Evolutionary conservation across 2,888 invertebrate genomes (phyloP).

Genomic region (Athalia circularis): DNA sequence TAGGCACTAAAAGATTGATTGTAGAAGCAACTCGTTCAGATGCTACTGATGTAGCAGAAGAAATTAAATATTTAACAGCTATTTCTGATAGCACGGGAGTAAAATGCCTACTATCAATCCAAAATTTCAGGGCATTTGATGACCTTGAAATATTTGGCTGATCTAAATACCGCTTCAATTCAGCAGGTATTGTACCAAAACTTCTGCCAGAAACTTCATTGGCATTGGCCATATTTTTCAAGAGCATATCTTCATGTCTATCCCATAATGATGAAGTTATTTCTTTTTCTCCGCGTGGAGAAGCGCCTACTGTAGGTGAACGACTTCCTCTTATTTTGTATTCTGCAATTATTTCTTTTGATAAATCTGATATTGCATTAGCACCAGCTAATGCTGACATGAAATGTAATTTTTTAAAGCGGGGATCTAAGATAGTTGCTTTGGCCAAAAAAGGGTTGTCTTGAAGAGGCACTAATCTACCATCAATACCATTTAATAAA

Average conservation of each 20-base stretch:
- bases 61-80: slow-evolving; percentile 58
- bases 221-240: background rate
- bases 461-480: slow-evolving; percentile 49
- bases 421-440: slow-evolving; percentile 58
- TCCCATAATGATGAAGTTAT: slow-evolving; percentile 53
- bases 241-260: slow-evolving; percentile 54
- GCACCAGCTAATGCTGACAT: background rate
- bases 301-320: background rate
- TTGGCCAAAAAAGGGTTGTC: slow-evolving; percentile 50
- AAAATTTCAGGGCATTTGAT: slow-evolving; percentile 51
- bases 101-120: slow-evolving; percentile 51
- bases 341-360: slow-evolving; percentile 14
- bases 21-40: slow-evolving; percentile 49
- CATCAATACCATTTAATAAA: slow-evolving; percentile 48
- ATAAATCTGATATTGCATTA: slow-evolving; percentile 49
- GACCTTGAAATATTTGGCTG: slow-evolving; percentile 51
- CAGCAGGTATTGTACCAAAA: slow-evolving; percentile 51
- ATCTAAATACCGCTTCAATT: slow-evolving; percentile 61
- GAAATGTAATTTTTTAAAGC: slow-evolving; percentile 55
- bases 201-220: too few species aligned
- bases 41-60: slow-evolving; percentile 46
- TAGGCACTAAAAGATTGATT: slow-evolving; percentile 54
- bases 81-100: slow-evolving; percentile 61
- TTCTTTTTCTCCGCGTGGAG: slow-evolving; percentile 45
- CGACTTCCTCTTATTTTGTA: slow-evolving; percentile 7